A percentile compares a stretch with the other conserved stretches of the same genome.
phyloP scores from a whole-genome alignment of 2,797 vertebrate species.

The Amniataba percoides region DNA sequence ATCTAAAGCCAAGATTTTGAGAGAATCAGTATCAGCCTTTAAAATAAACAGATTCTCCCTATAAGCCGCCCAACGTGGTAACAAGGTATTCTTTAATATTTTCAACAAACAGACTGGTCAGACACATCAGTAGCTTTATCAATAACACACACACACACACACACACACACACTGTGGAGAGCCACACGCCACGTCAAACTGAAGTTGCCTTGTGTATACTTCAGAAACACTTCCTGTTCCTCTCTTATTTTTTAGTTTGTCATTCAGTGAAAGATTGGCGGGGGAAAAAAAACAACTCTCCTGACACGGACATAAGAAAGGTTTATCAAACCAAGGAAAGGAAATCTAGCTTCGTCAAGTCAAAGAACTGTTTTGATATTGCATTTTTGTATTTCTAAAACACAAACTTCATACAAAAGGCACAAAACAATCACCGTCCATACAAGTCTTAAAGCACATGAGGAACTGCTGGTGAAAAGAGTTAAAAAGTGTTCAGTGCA shows the following conservation, averaged over 20 bases:
- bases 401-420: slow-evolving; percentile 35
- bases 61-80: slow-evolving; percentile 27
- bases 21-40: too few species aligned
- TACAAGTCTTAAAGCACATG: slow-evolving; percentile 41
- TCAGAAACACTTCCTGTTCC: slow-evolving; percentile 26
- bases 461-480: slow-evolving; percentile 50
- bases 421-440: slow-evolving; percentile 40
- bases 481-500: slow-evolving; percentile 79
- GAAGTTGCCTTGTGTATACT: slow-evolving; percentile 41
- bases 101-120: slow-evolving; percentile 54
- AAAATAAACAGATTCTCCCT: slow-evolving; percentile 35
- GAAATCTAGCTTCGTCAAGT: slow-evolving; percentile 37
- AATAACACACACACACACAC: slow-evolving; percentile 38
- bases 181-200: slow-evolving; percentile 52
- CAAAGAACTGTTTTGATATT: slow-evolving; percentile 31
- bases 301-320: slow-evolving; percentile 23
- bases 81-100: slow-evolving; percentile 27
- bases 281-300: slow-evolving; percentile 14
- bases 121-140: slow-evolving; percentile 81
- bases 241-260: slow-evolving; percentile 30
- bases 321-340: slow-evolving; percentile 25
- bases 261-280: slow-evolving; percentile 15
- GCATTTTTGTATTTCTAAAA: slow-evolving; percentile 39
- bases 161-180: slow-evolving; percentile 47
- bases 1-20: slow-evolving; percentile 27